Conservation (phyloP, 2,113 vertebrate genomes). For the Riparia riparia region DNA sequence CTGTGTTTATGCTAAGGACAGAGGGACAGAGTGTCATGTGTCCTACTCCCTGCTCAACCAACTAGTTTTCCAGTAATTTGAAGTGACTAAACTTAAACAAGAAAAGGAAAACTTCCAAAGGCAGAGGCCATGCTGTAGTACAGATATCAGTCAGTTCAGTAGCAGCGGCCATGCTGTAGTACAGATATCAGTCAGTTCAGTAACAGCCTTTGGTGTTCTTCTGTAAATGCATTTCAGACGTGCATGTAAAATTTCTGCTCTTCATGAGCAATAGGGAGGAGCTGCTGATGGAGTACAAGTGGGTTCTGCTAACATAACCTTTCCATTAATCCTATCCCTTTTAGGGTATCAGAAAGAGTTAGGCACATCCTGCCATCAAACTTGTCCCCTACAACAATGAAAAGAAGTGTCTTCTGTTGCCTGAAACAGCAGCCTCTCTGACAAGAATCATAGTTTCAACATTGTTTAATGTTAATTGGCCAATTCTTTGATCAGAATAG, state of each 20-base stretch:
- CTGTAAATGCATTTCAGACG: not conserved
- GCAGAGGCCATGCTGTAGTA: not conserved
- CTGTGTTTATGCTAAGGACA: not conserved
- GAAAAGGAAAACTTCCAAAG: not conserved
- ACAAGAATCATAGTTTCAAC: not conserved
- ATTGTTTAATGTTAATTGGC: not conserved
- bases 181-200: not conserved
- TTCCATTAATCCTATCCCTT: conserved; percentile 14
- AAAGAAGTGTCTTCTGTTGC: not conserved
- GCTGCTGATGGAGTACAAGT: not conserved
- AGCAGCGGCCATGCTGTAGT: not conserved
- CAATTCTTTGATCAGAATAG: not conserved
- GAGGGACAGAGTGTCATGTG: not conserved
- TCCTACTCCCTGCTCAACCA: not conserved
- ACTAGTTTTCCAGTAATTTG: not conserved
- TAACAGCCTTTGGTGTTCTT: accelerated
- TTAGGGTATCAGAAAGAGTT: not conserved
- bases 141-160: not conserved
- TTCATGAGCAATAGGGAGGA: conserved; percentile 12
- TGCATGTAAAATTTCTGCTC: not conserved
- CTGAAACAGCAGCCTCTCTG: not conserved
- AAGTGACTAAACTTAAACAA: not conserved
- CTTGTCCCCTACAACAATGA: not conserved
- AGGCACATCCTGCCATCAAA: not conserved
- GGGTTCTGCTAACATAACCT: conserved; percentile 13